Percentiles rank a stretch among this genome's conserved stretches.
phyloP scores from a whole-genome alignment of 2,113 vertebrate genomes.

The Notechis scutatus region DNA sequence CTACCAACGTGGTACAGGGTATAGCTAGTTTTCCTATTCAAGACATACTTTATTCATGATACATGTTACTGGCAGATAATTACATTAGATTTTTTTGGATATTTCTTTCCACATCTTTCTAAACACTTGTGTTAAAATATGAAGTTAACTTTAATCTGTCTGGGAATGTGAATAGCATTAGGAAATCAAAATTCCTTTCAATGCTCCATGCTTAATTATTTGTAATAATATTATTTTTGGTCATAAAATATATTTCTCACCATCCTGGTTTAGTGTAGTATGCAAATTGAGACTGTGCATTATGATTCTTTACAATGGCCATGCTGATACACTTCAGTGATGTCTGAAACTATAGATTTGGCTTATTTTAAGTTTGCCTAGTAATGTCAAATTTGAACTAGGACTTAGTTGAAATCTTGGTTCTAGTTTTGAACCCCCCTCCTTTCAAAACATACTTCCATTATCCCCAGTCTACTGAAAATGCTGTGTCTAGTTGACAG shows the following conservation, averaged over 20 bases:
- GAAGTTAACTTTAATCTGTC: conserved; percentile 31
- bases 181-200: conserved; percentile 28
- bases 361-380: background rate
- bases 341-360: background rate
- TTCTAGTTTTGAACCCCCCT: background rate
- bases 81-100: background rate
- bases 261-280: background rate
- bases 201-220: background rate
- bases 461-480: background rate
- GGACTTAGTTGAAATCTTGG: background rate
- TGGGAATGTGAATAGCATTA: background rate
- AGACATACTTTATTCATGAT: background rate
- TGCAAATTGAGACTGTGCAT: background rate
- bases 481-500: background rate
- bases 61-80: conserved; percentile 4
- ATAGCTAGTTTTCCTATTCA: background rate
- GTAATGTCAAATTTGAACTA: background rate
- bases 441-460: background rate
- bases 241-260: background rate
- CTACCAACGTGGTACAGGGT: background rate
- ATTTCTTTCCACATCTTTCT: conserved; percentile 26
- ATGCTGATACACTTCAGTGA: background rate
- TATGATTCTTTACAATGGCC: background rate
- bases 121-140: conserved; percentile 11
- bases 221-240: background rate